These are phyloP conservation scores for Cyrtodaria siliqua DNA, from an alignment of 2,888 invertebrate species.

Conservation along the genomic window DNA sequence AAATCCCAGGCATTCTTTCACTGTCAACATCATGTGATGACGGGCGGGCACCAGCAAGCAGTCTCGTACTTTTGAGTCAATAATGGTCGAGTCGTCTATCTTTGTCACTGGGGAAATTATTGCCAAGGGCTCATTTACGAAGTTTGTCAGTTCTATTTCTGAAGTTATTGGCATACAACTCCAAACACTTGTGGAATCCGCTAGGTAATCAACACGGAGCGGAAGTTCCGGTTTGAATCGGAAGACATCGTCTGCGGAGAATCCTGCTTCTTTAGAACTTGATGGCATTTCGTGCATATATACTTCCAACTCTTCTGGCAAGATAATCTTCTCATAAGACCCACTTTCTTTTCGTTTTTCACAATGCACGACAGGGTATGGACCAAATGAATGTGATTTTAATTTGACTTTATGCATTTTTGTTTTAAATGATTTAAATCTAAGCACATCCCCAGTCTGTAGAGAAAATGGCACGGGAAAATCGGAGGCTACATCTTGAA, in stretches of 20 bases:
- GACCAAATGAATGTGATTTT: constrained; percentile 64
- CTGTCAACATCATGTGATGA: constrained; percentile 65
- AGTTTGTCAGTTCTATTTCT: constrained; percentile 63
- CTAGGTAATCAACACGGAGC: constrained; percentile 61
- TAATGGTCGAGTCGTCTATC: constrained; percentile 25
- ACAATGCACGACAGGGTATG: constrained; percentile 63
- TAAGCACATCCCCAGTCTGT: constrained; percentile 71
- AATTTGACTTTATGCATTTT: constrained; percentile 69
- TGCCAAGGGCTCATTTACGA: constrained; percentile 68
- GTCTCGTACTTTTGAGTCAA: constrained; percentile 66
- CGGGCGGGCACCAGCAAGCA: constrained; percentile 71
- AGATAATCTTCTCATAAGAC: constrained; percentile 60
- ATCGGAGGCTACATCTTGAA: constrained; percentile 77
- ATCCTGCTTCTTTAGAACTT: constrained; percentile 57
- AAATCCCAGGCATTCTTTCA: constrained; percentile 70
- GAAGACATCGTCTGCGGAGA: constrained; percentile 64
- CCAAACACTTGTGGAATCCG: constrained; percentile 53
- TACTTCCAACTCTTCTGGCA: constrained; percentile 77
- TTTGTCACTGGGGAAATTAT: constrained; percentile 65
- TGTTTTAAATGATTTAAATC: constrained; percentile 67
- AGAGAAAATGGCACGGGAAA: constrained; percentile 76
- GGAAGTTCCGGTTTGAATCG: constrained; percentile 63
- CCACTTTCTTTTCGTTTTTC: constrained; percentile 65
- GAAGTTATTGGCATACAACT: constrained; percentile 63
- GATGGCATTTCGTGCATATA: constrained; percentile 59